phyloP scores from a whole-genome alignment of 2,888 invertebrate genomes.

The Andrena fulva region DNA sequence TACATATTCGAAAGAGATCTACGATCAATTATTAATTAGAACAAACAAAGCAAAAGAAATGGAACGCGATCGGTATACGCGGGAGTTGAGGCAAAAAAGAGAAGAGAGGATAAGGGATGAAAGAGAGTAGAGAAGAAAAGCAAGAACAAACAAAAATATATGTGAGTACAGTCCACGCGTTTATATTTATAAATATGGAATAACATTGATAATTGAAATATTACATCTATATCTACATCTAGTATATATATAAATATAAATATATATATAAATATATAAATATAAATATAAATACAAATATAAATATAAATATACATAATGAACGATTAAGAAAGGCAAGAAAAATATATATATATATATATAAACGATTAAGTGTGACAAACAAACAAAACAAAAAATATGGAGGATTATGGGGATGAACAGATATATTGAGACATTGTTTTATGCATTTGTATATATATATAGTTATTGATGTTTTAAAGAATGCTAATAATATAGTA shows the following conservation, averaged over 20 bases:
- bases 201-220: constrained; percentile 79
- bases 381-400: constrained; percentile 68
- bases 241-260: constrained; percentile 70
- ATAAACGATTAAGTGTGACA: constrained; percentile 71
- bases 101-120: constrained; percentile 8
- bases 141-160: constrained; percentile 71
- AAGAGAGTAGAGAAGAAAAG: constrained; percentile 53
- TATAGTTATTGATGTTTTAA: constrained; percentile 84
- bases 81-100: constrained; percentile 28
- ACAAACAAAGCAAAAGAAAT: constrained; percentile 45
- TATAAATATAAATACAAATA: constrained; percentile 64
- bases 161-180: constrained; percentile 81
- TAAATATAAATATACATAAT: constrained; percentile 74
- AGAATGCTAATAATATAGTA: constrained; percentile 78
- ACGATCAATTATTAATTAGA: constrained; percentile 80
- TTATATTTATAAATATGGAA: constrained; percentile 81
- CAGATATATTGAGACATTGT: constrained; percentile 80
- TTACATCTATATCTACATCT: constrained; percentile 78
- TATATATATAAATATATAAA: constrained; percentile 55
- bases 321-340: constrained; percentile 71
- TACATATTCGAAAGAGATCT: constrained; percentile 74
- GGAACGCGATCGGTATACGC: constrained; percentile 52
- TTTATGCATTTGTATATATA: constrained; percentile 85
- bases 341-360: constrained; percentile 72
- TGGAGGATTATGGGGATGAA: constrained; percentile 75